Percentiles rank a stretch among this genome's conserved stretches.
Conservation (phyloP, 1,140 invertebrate species). For the Asbolus verrucosus region DNA sequence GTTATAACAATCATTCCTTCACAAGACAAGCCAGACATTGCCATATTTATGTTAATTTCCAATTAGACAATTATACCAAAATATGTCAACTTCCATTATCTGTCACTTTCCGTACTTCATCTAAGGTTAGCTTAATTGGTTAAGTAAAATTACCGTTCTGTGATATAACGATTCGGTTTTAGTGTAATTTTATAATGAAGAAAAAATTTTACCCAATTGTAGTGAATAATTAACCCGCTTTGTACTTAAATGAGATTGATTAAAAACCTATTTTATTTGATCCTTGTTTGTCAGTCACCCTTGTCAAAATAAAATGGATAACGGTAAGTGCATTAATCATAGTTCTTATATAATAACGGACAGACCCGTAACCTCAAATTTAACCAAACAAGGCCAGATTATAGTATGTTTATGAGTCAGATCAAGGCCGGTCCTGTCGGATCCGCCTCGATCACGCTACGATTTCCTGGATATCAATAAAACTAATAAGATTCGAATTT, state of each 20-base stretch:
- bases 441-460: not conserved
- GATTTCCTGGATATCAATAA: conserved; percentile 31
- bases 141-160: conserved; percentile 31
- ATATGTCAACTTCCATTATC: too few species aligned
- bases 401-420: too few species aligned
- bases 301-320: not conserved
- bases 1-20: conserved; percentile 2
- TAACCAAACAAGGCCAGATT: too few species aligned
- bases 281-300: not conserved
- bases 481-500: conserved; percentile 25
- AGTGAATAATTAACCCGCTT: conserved; percentile 24
- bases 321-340: conserved; percentile 7
- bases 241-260: conserved; percentile 25
- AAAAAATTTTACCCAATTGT: not conserved
- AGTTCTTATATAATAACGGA: too few species aligned
- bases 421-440: too few species aligned
- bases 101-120: conserved; percentile 20
- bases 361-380: too few species aligned
- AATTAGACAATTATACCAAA: too few species aligned
- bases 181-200: conserved; percentile 25
- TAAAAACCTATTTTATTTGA: conserved; percentile 29
- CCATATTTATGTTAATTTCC: not conserved
- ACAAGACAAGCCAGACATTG: not conserved
- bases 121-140: not conserved
- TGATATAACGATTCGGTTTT: conserved; percentile 36